Evolutionary conservation across 2,888 invertebrate genomes (phyloP), one percentile per base, ranked within the genome.

Genomic region (Malthinus flaveolus): DNA sequence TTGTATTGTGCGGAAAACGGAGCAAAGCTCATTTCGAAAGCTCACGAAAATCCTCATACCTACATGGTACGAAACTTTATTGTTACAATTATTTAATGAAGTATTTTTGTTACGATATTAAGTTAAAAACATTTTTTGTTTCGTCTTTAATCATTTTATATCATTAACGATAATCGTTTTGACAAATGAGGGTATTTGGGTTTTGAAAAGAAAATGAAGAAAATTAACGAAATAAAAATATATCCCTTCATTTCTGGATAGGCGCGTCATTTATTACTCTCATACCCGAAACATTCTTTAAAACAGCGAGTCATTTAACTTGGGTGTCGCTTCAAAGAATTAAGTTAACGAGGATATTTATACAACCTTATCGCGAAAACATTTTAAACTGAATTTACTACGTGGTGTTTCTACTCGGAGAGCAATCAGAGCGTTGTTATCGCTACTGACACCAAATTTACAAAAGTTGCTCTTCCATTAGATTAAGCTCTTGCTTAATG

Each of bases 271-370:
- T 66, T 64, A 59, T 66, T 65, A 59, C 49, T 31, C 57, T 59
- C 45, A 56, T 45, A 53, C 39, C 23, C 56, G 51, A 55, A 51
- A 57, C 60, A 59, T 58, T 62, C 59, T 64, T 64, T 62, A 60
- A 59, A 61, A 56, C 55, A 50, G 60, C 49, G 62, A 58, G 49
- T 54, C 63, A 60, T 61, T 69, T 68, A 67, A 66, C 61, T 64
- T 45, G 60, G 23, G 61, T 65, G 65, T 64, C 67, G 67, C 69
- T 67, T 66, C 68, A 67, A 71, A 71, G 73, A 74, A 74, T 75
- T 74, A 73, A 73, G 71, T 75, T 72, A 75, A 75, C 74, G 73
- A 73, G 73, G 73, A 73, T 74, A 75, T 75, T 75, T 75, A 75
- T 75, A 73, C 73, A 69, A 71, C 70, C 73, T 75, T 75, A 75